Percentiles rank a stretch among this genome's conserved stretches.
Evolutionary conservation across 1,140 invertebrate genomes (phyloP).

Genomic region (Heterodera schachtii): DNA sequence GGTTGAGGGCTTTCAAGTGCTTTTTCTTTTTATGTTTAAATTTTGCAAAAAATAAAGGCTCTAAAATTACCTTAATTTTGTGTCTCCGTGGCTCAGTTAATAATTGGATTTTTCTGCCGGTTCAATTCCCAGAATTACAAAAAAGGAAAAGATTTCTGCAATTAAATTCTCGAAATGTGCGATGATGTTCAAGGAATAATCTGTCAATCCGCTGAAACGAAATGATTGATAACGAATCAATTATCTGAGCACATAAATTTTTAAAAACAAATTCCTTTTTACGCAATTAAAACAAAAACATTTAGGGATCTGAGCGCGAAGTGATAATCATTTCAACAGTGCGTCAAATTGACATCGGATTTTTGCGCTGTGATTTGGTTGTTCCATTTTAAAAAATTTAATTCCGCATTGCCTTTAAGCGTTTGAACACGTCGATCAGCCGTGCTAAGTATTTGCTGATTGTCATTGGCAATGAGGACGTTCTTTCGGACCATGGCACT

Average conservation of each 20-base stretch:
- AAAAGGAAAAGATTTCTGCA: too few relatives aligned
- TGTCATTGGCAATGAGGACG: conserved; percentile 45
- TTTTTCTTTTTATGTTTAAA: background rate
- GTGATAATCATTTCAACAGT: conserved; percentile 45
- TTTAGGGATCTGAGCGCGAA: conserved; percentile 43
- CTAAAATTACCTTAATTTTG: background rate
- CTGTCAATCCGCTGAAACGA: background rate
- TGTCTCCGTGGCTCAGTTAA: background rate
- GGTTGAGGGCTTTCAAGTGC: conserved; percentile 92
- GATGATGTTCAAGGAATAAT: background rate
- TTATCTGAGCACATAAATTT: background rate
- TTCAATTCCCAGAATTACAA: too few relatives aligned
- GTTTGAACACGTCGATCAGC: conserved; percentile 50
- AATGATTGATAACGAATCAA: background rate
- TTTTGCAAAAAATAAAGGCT: background rate
- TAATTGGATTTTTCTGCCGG: background rate
- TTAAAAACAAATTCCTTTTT: background rate
- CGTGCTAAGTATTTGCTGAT: conserved; percentile 48
- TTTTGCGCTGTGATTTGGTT: conserved; percentile 41
- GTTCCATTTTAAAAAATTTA: background rate
- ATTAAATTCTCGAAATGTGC: background rate
- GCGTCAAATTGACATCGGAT: conserved; percentile 35
- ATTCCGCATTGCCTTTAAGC: conserved; percentile 31
- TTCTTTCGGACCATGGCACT: conserved; percentile 27
- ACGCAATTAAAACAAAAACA: background rate